A percentile compares a stretch with the other conserved stretches of the same genome.
phyloP scores from a whole-genome alignment of 37 sponge, comb jelly and placozoan species.

The Agelas oroides region DNA sequence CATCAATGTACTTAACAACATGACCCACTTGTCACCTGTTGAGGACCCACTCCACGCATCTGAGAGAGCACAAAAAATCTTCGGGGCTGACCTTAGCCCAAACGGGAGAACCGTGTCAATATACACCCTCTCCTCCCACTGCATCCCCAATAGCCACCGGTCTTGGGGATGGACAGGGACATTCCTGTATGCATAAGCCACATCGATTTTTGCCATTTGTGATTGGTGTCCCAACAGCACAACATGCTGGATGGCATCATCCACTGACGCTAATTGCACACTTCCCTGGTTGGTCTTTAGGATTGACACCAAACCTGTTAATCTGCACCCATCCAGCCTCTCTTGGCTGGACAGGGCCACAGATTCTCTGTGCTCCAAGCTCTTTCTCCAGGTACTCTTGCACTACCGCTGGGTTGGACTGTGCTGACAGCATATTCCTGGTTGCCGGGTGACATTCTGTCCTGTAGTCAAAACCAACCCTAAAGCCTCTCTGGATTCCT shows the following conservation, averaged over 20 bases:
- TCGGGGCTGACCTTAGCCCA: no score
- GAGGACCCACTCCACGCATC: no score
- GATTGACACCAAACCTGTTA: conserved; percentile 3
- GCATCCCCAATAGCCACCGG: no score
- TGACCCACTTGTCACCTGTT: no score
- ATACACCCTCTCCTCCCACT: no score
- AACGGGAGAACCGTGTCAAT: no score
- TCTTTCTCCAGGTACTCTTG: conserved; percentile 17
- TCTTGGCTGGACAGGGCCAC: conserved; percentile 1
- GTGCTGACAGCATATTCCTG: conserved; percentile 23
- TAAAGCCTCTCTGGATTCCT: not conserved
- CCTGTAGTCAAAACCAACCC: not conserved
- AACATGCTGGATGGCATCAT: not conserved
- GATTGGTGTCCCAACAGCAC: not conserved
- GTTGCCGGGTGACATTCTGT: not conserved
- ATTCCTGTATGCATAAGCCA: not conserved
- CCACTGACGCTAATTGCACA: not conserved
- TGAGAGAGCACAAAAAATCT: no score
- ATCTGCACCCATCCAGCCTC: not conserved
- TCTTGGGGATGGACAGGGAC: not conserved
- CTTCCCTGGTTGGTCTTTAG: not conserved
- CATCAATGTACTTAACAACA: no score
- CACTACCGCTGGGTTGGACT: conserved; percentile 1
- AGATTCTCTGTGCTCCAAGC: not conserved
- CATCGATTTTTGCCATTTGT: not conserved